Conservation (phyloP, 2,113 vertebrate genomes). For the Gallinago paraguaiae region DNA sequence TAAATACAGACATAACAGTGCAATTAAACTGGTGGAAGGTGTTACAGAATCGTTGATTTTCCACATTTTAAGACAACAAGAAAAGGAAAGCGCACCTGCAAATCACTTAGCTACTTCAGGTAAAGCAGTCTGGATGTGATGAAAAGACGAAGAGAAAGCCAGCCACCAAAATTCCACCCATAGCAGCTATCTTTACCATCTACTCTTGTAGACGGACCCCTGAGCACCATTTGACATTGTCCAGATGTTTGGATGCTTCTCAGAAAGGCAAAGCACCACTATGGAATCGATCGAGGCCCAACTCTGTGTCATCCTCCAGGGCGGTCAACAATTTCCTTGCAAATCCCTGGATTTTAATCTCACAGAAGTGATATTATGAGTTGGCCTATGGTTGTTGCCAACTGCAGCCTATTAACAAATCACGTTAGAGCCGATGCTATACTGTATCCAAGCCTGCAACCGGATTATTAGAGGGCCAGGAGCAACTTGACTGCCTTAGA, state of each 20-base stretch:
- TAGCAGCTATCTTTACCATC: neutral
- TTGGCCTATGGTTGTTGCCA: neutral
- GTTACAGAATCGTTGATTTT: neutral
- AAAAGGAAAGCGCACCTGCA: neutral
- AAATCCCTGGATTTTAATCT: neutral
- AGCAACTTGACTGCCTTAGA: neutral
- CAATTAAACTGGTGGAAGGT: neutral
- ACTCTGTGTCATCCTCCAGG: neutral
- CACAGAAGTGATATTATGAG: neutral
- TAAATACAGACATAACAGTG: neutral
- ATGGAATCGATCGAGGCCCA: neutral
- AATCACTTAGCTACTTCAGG: neutral
- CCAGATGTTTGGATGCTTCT: neutral
- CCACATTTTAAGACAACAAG: neutral
- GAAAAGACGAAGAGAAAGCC: neutral
- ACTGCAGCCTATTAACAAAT: neutral
- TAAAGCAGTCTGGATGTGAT: neutral
- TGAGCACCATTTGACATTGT: neutral
- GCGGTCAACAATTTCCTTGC: neutral
- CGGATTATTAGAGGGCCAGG: neutral
- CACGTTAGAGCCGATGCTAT: fast-evolving
- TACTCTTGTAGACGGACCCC: neutral
- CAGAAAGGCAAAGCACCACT: neutral
- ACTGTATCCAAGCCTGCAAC: neutral
- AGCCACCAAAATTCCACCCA: neutral